Conservation (phyloP, 2,888 invertebrate genomes). For the Temnothorax rugatulus region DNA sequence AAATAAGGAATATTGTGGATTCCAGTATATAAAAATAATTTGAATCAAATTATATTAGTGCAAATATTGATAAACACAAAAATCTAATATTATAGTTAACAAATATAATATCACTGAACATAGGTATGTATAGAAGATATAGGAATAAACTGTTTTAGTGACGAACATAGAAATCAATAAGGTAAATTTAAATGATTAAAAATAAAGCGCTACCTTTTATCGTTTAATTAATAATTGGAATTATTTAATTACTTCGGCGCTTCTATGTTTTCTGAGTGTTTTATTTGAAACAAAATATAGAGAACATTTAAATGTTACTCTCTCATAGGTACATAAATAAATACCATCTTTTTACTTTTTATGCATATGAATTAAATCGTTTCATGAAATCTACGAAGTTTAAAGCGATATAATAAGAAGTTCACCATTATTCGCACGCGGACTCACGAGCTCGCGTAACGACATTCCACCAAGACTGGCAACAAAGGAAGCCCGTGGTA, state of each 20-base stretch:
- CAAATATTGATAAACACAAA: not conserved
- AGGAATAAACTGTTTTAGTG: not conserved
- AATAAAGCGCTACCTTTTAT: not conserved
- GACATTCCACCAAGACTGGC: slow-evolving; percentile 30
- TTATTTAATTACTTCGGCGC: not conserved
- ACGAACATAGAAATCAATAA: not conserved
- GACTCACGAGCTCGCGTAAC: slow-evolving; percentile 41
- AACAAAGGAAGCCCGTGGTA: slow-evolving; percentile 43
- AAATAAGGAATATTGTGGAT: not conserved
- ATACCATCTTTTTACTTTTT: not conserved
- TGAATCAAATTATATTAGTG: not conserved
- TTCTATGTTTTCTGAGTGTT: too few relatives aligned
- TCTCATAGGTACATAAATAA: too few relatives aligned
- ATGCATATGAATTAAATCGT: slow-evolving; percentile 7
- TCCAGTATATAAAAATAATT: not conserved
- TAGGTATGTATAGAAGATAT: not conserved
- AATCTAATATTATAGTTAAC: not conserved
- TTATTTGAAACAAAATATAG: too few relatives aligned
- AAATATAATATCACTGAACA: not conserved
- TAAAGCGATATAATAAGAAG: slow-evolving; percentile 9
- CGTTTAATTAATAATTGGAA: not conserved
- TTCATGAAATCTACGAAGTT: not conserved
- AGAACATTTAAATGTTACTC: too few relatives aligned
- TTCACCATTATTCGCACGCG: slow-evolving; percentile 23
- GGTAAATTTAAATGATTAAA: not conserved